Evolutionary conservation across 2,113 vertebrate genomes (phyloP).

Genomic region (Crotalus tigris): DNA sequence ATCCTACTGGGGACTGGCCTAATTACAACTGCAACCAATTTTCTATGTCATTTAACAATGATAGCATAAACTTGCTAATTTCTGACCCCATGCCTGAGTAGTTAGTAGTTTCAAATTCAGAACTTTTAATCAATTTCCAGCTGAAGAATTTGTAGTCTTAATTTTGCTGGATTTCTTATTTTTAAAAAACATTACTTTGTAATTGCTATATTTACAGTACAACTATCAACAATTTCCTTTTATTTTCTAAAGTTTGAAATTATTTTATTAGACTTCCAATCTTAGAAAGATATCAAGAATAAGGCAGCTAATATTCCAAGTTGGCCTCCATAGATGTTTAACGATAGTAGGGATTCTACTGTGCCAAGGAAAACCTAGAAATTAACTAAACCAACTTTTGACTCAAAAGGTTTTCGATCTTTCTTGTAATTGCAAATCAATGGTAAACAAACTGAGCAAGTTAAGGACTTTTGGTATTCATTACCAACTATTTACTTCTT

Average conservation of each 20-base stretch:
- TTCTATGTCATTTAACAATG: background rate
- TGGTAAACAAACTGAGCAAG: background rate
- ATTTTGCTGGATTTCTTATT: background rate
- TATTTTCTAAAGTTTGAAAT: background rate
- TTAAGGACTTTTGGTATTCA: background rate
- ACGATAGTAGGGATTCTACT: background rate
- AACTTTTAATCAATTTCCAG: background rate
- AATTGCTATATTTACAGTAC: background rate
- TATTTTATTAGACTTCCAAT: background rate
- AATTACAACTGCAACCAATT: background rate
- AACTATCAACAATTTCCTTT: background rate
- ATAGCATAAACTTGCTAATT: background rate
- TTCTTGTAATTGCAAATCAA: background rate
- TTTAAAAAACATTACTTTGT: background rate
- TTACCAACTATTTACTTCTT: background rate
- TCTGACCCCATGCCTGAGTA: background rate
- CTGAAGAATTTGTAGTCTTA: background rate
- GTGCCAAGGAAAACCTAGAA: background rate
- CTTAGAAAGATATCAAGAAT: background rate
- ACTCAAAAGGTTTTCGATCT: background rate
- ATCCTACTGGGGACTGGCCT: background rate
- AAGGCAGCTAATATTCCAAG: background rate
- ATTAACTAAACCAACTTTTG: background rate
- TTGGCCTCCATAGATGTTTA: background rate
- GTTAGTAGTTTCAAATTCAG: background rate